Evolutionary conservation across 1,140 invertebrate species (phyloP), one percentile per base, ranked within the genome.

Genomic region (Achatina immaculata): DNA sequence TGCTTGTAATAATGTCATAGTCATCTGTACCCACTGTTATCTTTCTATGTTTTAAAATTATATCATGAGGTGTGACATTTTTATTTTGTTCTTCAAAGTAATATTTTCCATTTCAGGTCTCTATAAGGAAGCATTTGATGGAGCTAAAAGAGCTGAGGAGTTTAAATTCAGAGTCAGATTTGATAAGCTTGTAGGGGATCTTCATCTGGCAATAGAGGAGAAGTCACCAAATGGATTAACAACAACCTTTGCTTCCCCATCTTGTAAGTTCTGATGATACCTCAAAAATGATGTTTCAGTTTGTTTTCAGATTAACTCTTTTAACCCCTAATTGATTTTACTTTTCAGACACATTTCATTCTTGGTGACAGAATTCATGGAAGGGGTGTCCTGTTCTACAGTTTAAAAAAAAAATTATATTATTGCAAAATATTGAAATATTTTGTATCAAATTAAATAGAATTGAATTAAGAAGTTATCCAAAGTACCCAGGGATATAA

Each of bases 241-340:
- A 68, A 72, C 79, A n/a, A 66, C 62, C 55, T 87, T 84, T 73
- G 80, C 83, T 28, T 88, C 82, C 62, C 83, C 86, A 40, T 86
- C 87, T 62, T 89, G 88, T 89, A 84, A 82, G 87, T 83, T 72
- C n/a, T n/a, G n/a, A n/a, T n/a, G n/a, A n/a, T n/a, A n/a, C n/a
- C n/a, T n/a, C 7, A 34, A 16, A 55, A 9, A 31, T 45, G 28
- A 0, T 9, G 36, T 73, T 73, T 43, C 21, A 14, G 21, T 21
- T 31, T 73, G 71, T 3, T 73, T 73, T 3, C 66, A n/a, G 16
- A n/a, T 68, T 68, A 19, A 68, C 24, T 0, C 19, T 68, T 74
- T 43, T 24, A 74, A 1, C 16, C 19, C 51, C n/a, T 14, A n/a
- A n/a, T n/a, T n/a, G n/a, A n/a, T n/a, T n/a, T n/a, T n/a, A n/a